phyloP scores from a whole-genome alignment of 2,888 invertebrate genomes.

The Leistus spinibarbis region DNA sequence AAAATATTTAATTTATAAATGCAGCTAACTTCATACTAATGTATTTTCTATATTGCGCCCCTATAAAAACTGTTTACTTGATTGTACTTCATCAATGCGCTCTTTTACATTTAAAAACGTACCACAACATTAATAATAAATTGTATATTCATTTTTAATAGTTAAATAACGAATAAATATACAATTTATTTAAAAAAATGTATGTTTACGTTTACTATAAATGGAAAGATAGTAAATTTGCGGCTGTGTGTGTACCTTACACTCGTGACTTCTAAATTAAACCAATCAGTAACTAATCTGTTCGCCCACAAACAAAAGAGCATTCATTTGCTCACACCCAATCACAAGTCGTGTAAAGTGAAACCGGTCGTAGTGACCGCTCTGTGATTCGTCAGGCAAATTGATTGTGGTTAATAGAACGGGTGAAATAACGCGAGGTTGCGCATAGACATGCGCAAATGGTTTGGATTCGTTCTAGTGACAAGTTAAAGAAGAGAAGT shows the following conservation, averaged over 20 bases:
- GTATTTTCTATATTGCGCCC: no score
- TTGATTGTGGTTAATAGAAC: background rate
- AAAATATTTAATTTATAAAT: no score
- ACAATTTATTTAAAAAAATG: background rate
- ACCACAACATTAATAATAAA: no score
- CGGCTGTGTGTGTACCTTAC: slow-evolving; percentile 14
- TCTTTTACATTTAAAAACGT: no score
- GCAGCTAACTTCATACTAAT: no score
- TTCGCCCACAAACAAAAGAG: slow-evolving; percentile 5
- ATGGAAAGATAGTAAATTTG: slow-evolving; percentile 18
- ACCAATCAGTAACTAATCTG: slow-evolving; percentile 1
- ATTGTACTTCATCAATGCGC: no score
- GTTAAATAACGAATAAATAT: background rate
- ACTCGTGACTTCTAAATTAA: slow-evolving; percentile 23
- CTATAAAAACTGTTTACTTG: no score
- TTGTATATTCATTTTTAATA: no score
- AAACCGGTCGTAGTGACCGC: background rate
- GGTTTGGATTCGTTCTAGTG: background rate
- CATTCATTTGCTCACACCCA: background rate
- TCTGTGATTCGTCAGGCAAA: background rate
- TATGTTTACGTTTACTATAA: slow-evolving; percentile 25
- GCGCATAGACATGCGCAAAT: background rate
- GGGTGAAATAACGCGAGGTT: background rate
- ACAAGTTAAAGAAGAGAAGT: slow-evolving; percentile 38
- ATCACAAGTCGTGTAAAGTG: background rate